Evolutionary conservation across 2,113 vertebrate species (phyloP), one percentile per base, ranked within the genome.

Genomic region (Platysteira castanea): DNA sequence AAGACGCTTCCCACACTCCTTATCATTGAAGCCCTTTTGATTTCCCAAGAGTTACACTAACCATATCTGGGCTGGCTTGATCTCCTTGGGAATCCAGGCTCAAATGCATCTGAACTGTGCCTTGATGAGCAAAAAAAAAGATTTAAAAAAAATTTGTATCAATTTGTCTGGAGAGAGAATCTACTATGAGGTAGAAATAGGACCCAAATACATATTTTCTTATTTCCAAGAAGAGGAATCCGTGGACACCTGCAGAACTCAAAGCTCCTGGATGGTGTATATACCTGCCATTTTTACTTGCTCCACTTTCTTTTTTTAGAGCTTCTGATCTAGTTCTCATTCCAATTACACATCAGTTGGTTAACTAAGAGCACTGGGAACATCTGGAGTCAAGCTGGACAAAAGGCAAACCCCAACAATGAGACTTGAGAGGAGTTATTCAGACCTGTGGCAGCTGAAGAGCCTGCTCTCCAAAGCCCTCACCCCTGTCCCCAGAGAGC

Each of bases 171-270:
- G 5, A 41, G 9, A 89, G 28, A 65, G 10, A 19, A 87, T 18
- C 27, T 52, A 24, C 19, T 22, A 30, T 15, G 20, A 87, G 30
- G 24, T 22, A 67, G 39, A 63, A 87, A 39, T 4, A 56, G 10
- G 10, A 79, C 7, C 6, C 6, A 6, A 44, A 15, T 2, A 50
- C 0, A 6, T 33, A n/a, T 13, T 50, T 3, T 6, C 21, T 49
- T 50, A 31, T 49, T 89, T 71, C 54, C 26, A 56, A 28, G 30
- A 60, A 22, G 1, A 35, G 17, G 15, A 71, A 47, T 44, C 37
- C 68, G 11, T 68, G 46, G 15, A n/a, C 39, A 60, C 10, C 41
- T 71, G 44, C 60, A 30, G 60, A 46, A 61, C n/a, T 31, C 7
- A 41, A 60, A 37, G 24, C 22, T 54, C 61, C 41, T 50, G 19